phyloP scores from a whole-genome alignment of 2,797 vertebrate species.

The Cyclopterus lumpus region DNA sequence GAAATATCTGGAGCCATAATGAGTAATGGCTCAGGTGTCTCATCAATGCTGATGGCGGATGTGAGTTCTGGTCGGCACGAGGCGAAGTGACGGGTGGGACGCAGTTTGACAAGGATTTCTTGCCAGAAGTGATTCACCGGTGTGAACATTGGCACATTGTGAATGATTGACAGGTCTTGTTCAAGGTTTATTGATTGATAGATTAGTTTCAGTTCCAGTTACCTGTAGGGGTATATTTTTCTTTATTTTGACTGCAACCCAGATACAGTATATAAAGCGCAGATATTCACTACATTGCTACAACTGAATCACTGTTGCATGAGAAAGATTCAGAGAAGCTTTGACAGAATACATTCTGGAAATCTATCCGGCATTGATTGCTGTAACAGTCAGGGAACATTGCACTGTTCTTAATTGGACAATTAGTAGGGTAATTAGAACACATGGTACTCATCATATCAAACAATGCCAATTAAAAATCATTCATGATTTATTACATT shows the following conservation, averaged over 20 bases:
- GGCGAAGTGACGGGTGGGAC: conserved; percentile 37
- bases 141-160: fast-evolving
- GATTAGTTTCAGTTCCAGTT: background rate
- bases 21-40: conserved; percentile 49
- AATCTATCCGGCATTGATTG: conserved; percentile 49
- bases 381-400: conserved; percentile 49
- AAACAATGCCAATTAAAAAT: conserved; percentile 75
- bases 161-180: background rate
- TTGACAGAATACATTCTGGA: conserved; percentile 20
- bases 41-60: conserved; percentile 29
- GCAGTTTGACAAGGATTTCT: conserved; percentile 42
- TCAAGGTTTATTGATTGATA: background rate
- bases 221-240: background rate
- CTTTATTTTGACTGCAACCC: background rate
- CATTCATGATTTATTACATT: conserved; percentile 76
- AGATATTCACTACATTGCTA: background rate
- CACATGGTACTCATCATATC: conserved; percentile 71
- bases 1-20: conserved; percentile 32
- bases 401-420: conserved; percentile 60
- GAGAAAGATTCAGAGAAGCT: background rate
- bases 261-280: background rate
- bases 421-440: conserved; percentile 74
- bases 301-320: background rate
- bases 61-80: conserved; percentile 25
- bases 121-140: conserved; percentile 58